Evolutionary conservation across 2,888 invertebrate species (phyloP).

Genomic region (Polymixis flavicincta): DNA sequence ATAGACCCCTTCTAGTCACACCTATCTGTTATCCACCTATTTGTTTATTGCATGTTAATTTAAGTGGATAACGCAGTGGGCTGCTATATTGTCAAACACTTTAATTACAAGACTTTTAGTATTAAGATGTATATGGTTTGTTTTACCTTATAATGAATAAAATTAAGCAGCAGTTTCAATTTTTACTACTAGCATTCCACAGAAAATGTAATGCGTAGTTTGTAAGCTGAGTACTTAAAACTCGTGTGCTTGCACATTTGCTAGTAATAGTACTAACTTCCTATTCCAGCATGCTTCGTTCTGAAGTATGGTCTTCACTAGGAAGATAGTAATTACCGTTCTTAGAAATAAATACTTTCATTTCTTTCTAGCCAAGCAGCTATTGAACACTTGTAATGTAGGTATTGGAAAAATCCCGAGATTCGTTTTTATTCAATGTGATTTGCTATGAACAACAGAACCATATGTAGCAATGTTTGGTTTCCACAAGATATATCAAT

Average conservation of each 20-base stretch:
- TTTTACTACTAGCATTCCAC: not conserved
- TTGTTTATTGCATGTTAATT: too few species aligned
- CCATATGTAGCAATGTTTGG: too few species aligned
- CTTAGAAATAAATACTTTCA: constrained; percentile 27
- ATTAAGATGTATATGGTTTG: too few species aligned
- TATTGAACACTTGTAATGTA: not conserved
- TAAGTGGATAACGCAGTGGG: too few species aligned
- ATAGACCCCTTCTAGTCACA: too few species aligned
- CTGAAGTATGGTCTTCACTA: not conserved
- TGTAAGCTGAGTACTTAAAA: not conserved
- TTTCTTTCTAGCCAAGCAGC: constrained; percentile 14
- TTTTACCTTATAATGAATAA: too few species aligned
- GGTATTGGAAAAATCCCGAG: constrained; percentile 10
- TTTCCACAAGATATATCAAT: not conserved
- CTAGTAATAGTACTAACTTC: not conserved
- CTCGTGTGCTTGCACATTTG: not conserved
- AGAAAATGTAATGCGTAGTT: not conserved
- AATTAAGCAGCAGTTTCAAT: not conserved
- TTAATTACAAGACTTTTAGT: too few species aligned
- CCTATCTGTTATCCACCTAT: too few species aligned
- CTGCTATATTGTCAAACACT: too few species aligned
- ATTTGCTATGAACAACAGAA: not conserved
- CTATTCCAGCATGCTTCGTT: not conserved
- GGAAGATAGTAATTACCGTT: constrained; percentile 34
- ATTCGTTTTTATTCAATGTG: constrained; percentile 3